Percentiles rank a stretch among this genome's conserved stretches.
Evolutionary conservation across 2,797 vertebrate species (phyloP).

Genomic region (Liasis olivaceus): DNA sequence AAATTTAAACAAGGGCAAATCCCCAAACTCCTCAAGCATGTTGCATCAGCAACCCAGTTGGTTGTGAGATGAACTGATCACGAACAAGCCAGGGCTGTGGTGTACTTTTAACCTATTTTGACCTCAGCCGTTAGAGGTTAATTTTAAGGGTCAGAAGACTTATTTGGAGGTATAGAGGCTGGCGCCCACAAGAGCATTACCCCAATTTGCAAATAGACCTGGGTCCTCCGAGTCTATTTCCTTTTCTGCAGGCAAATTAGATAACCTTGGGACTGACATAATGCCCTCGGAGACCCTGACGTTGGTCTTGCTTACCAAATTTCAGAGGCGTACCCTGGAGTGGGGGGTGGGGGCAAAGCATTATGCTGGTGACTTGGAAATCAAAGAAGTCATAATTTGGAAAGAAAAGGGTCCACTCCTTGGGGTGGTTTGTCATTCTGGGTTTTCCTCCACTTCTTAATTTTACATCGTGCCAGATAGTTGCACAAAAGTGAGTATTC

Average conservation of each 20-base stretch:
- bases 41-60: accelerated
- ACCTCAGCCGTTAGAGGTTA: conserved; percentile 80
- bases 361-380: neutral
- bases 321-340: neutral
- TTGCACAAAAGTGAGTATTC: neutral
- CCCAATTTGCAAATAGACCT: conserved; percentile 83
- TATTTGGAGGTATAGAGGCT: conserved; percentile 77
- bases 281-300: neutral
- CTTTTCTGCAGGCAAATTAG: conserved; percentile 61
- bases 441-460: neutral
- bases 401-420: neutral
- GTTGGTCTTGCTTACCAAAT: neutral
- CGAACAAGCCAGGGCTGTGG: conserved; percentile 51
- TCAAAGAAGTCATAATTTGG: too few species aligned
- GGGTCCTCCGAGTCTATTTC: conserved; percentile 67
- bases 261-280: conserved; percentile 10
- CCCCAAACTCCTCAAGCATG: neutral
- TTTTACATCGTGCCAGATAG: neutral
- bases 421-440: neutral
- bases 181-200: conserved; percentile 83
- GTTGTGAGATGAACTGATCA: neutral
- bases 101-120: conserved; percentile 76
- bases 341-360: neutral
- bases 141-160: conserved; percentile 79
- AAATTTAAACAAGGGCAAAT: neutral